Evolutionary conservation across 1,140 invertebrate genomes (phyloP).

Genomic region (Heliconius melpomene): DNA sequence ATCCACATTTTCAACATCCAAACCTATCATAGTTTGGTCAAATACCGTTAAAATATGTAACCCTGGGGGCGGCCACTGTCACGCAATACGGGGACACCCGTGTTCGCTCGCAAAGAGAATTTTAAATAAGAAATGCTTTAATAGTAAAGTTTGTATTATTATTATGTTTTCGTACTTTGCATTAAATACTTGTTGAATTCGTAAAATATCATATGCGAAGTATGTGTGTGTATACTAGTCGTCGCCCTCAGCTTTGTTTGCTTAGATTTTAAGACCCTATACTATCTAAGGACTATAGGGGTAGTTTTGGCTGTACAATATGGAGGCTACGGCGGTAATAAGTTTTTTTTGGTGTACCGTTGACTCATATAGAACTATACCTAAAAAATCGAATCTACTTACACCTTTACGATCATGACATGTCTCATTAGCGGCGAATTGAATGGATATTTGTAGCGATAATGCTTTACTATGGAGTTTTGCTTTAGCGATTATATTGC

Average conservation of each 20-base stretch:
- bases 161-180: not conserved
- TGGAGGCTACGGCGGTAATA: too few species aligned
- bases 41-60: constrained; percentile 64
- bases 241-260: too few species aligned
- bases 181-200: not conserved
- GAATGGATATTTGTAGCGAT: constrained; percentile 13
- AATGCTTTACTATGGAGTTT: not conserved
- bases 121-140: constrained; percentile 50
- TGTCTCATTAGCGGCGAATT: constrained; percentile 15
- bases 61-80: constrained; percentile 55
- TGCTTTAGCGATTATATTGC: not conserved
- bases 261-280: too few species aligned
- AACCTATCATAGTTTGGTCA: constrained; percentile 60
- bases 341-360: too few species aligned
- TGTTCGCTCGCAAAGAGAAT: constrained; percentile 50
- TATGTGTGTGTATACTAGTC: too few species aligned
- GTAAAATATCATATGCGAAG: not conserved
- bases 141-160: constrained; percentile 18
- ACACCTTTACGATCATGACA: not conserved
- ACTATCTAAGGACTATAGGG: rapidly evolving
- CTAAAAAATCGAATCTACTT: too few species aligned
- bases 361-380: too few species aligned
- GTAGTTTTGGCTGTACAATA: too few species aligned
- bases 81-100: constrained; percentile 47
- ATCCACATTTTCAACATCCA: constrained; percentile 38